These are phyloP conservation scores for Epinephelus fuscoguttatus DNA, from an alignment of 2,113 vertebrate genomes.

Conservation along the genomic window DNA sequence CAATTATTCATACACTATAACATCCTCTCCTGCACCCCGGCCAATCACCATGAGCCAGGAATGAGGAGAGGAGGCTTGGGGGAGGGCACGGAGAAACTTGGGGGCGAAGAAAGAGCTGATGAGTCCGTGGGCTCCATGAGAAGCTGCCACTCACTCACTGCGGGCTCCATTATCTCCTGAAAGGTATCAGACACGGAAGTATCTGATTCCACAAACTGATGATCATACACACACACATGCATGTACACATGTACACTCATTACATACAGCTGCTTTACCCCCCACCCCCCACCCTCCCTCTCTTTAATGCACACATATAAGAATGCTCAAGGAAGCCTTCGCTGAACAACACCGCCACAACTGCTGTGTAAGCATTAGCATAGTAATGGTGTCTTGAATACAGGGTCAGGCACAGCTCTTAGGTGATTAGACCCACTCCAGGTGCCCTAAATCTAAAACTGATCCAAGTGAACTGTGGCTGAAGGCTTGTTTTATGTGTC, in stretches of 20 bases:
- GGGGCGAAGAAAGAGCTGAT: slow-evolving; percentile 64
- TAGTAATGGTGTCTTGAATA: slow-evolving; percentile 73
- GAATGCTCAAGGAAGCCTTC: slow-evolving; percentile 47
- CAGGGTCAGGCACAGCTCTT: slow-evolving; percentile 61
- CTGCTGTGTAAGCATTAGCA: slow-evolving; percentile 78
- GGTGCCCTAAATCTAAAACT: slow-evolving; percentile 63
- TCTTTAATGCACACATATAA: slow-evolving; percentile 43
- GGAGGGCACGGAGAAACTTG: slow-evolving; percentile 67
- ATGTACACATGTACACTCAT: slow-evolving; percentile 44
- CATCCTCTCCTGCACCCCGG: slow-evolving; percentile 64
- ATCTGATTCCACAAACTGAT: slow-evolving; percentile 70
- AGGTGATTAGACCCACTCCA: slow-evolving; percentile 68
- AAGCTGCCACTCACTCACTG: slow-evolving; percentile 66
- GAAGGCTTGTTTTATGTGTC: slow-evolving; percentile 38
- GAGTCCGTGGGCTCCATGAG: slow-evolving; percentile 59
- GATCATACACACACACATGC: slow-evolving; percentile 26
- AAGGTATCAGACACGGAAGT: slow-evolving; percentile 64
- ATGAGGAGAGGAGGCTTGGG: slow-evolving; percentile 63
- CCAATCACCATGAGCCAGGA: slow-evolving; percentile 65
- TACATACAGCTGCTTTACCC: slow-evolving; percentile 27
- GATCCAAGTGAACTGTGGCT: slow-evolving; percentile 45
- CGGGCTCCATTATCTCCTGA: slow-evolving; percentile 72
- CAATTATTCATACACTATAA: slow-evolving; percentile 81
- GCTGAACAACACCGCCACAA: slow-evolving; percentile 63
- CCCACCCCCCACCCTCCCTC: not conserved